Percentiles rank a stretch among this genome's conserved stretches.
Conservation (phyloP, 2,797 vertebrate genomes). For the Cynopterus sphinx region DNA sequence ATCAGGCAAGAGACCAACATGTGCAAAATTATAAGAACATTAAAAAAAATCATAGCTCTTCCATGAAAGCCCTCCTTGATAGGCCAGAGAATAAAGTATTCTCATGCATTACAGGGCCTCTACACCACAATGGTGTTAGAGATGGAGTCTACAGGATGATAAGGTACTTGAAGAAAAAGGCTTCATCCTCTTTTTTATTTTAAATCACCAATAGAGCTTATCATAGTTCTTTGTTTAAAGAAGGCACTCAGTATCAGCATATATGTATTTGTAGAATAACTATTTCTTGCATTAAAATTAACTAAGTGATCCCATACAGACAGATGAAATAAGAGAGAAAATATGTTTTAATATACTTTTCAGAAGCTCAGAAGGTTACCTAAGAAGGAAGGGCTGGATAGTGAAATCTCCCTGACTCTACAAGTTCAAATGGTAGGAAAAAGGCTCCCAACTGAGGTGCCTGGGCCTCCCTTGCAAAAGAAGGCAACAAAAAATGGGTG, state of each 20-base stretch:
- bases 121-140: not conserved
- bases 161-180: slow-evolving; percentile 18
- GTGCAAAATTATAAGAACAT: not conserved
- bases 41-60: not conserved
- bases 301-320: not conserved
- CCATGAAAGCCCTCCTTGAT: not conserved
- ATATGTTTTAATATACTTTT: not conserved
- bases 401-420: not conserved
- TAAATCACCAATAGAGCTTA: not conserved
- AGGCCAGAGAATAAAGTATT: not conserved
- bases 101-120: not conserved
- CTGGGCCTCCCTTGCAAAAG: not conserved
- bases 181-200: not conserved
- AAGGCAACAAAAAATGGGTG: slow-evolving; percentile 5
- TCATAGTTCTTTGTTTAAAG: not conserved
- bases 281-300: slow-evolving; percentile 25
- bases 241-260: not conserved
- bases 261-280: not conserved
- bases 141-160: not conserved
- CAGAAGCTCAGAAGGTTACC: not conserved
- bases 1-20: not conserved
- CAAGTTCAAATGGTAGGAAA: not conserved
- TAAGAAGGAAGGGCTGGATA: not conserved
- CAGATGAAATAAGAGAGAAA: not conserved
- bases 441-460: not conserved